These are phyloP conservation scores for Himalopsyche kuldschensis DNA, from an alignment of 2,888 invertebrate genomes.

Conservation along the genomic window DNA sequence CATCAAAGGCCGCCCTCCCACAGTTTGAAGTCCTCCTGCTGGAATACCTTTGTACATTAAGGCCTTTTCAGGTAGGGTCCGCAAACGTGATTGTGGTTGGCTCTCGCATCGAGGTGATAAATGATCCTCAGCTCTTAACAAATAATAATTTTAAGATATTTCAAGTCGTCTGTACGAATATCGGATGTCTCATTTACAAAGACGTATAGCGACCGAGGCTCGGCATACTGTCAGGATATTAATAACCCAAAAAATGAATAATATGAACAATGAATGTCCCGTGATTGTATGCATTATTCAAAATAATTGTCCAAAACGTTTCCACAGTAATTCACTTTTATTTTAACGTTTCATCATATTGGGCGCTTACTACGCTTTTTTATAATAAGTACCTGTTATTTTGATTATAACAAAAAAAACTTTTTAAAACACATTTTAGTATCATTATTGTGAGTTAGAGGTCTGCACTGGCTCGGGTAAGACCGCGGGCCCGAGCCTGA, in stretches of 20 bases:
- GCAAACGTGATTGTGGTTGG: neutral
- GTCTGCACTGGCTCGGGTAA: too few relatives aligned
- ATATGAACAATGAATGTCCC: neutral
- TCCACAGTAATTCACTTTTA: neutral
- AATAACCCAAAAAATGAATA: neutral
- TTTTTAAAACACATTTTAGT: too few relatives aligned
- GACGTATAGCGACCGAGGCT: constrained; percentile 8
- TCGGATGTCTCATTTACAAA: constrained; percentile 22
- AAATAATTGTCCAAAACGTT: neutral
- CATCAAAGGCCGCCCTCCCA: neutral
- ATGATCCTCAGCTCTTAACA: constrained; percentile 20
- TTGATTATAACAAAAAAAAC: too few relatives aligned
- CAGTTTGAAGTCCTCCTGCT: neutral
- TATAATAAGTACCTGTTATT: too few relatives aligned
- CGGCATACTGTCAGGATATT: neutral
- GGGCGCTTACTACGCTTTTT: too few relatives aligned
- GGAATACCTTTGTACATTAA: neutral
- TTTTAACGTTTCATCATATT: neutral
- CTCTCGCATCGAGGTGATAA: constrained; percentile 19
- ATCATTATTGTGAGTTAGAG: too few relatives aligned
- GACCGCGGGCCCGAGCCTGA: too few relatives aligned
- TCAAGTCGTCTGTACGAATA: constrained; percentile 5
- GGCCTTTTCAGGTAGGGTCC: constrained; percentile 17
- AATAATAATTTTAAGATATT: constrained; percentile 16
- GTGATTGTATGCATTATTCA: neutral